These are phyloP conservation scores for Exephanes ischioxanthus DNA, from an alignment of 2,888 invertebrate genomes.

Conservation along the genomic window DNA sequence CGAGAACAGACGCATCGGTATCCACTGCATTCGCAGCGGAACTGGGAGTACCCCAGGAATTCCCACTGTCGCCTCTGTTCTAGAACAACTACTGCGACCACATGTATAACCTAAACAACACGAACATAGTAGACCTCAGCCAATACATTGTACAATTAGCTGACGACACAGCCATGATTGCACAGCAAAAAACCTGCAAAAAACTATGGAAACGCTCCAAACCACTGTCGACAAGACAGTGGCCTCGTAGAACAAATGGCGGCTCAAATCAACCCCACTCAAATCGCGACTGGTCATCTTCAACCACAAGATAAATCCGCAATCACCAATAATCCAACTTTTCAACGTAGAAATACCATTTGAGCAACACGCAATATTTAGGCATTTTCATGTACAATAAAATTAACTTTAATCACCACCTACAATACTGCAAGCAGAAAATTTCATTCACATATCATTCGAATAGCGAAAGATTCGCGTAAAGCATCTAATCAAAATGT, in stretches of 20 bases:
- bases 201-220: background rate
- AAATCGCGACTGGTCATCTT: conserved; percentile 48
- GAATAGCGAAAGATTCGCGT: background rate
- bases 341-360: too few species aligned
- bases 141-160: conserved; percentile 40
- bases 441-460: too few species aligned
- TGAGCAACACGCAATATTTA: too few species aligned
- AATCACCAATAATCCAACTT: too few species aligned
- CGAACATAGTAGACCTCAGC: background rate
- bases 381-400: background rate
- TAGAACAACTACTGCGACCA: conserved; percentile 37
- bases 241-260: background rate
- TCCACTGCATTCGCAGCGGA: conserved; percentile 29
- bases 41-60: conserved; percentile 40
- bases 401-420: conserved; percentile 10
- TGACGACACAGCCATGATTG: conserved; percentile 41
- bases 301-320: too few species aligned
- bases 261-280: background rate
- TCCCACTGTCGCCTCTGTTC: conserved; percentile 35
- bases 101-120: conserved; percentile 19
- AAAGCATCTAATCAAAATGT: background rate
- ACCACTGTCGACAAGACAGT: background rate
- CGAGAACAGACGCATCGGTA: conserved; percentile 32
- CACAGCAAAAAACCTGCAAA: background rate
- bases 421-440: background rate